phyloP scores from a whole-genome alignment of 2,888 invertebrate species.

The Lottia scabra region DNA sequence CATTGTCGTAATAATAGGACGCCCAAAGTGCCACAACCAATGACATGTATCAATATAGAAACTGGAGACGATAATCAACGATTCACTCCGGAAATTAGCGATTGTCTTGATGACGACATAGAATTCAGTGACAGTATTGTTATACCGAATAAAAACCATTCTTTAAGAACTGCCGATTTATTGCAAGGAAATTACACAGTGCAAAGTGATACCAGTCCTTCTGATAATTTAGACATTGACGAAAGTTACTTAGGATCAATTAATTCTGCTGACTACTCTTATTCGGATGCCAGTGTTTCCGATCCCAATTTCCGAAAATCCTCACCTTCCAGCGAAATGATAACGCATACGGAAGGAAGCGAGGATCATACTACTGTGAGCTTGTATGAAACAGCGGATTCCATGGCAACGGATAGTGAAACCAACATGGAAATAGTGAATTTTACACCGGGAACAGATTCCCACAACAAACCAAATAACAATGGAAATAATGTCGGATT shows the following conservation, averaged over 20 bases:
- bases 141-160: neutral
- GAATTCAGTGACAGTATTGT: constrained; percentile 54
- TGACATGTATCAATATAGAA: constrained; percentile 14
- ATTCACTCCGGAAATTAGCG: constrained; percentile 40
- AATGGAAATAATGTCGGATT: neutral
- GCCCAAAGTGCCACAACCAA: constrained; percentile 6
- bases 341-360: constrained; percentile 16
- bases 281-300: constrained; percentile 45
- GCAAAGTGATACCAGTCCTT: constrained; percentile 58
- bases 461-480: neutral
- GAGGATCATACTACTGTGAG: constrained; percentile 22
- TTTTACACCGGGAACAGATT: constrained; percentile 11
- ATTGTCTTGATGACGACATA: constrained; percentile 50
- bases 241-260: constrained; percentile 45
- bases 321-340: constrained; percentile 32
- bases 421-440: constrained; percentile 14
- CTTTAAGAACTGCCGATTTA: constrained; percentile 29
- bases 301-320: constrained; percentile 34
- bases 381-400: constrained; percentile 27
- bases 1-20: neutral
- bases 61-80: constrained; percentile 37
- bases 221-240: constrained; percentile 55
- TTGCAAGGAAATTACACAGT: constrained; percentile 22
- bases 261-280: constrained; percentile 45
- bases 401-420: constrained; percentile 22